phyloP scores from a whole-genome alignment of 2,888 invertebrate genomes.

The Troglohyphantes excavatus region DNA sequence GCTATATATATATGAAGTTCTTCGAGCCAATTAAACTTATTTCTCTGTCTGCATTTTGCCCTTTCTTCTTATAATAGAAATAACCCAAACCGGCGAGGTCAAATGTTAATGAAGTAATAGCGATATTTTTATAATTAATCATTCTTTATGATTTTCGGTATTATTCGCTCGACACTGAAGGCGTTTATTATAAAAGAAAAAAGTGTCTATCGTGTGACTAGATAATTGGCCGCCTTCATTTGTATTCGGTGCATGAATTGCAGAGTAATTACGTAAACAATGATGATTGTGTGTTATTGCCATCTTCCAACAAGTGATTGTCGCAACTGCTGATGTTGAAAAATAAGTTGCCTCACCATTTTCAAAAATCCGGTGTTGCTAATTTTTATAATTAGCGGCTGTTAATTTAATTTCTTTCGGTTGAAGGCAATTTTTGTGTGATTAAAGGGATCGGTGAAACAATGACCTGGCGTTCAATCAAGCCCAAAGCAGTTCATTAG shows the following conservation, averaged over 20 bases:
- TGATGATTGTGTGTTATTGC: constrained; percentile 68
- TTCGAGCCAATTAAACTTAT: constrained; percentile 67
- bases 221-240: constrained; percentile 74
- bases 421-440: constrained; percentile 13
- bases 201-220: constrained; percentile 70
- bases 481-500: constrained; percentile 11
- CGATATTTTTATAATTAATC: constrained; percentile 77
- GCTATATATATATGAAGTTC: constrained; percentile 45
- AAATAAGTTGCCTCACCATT: constrained; percentile 5
- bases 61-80: constrained; percentile 61
- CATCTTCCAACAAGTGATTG: constrained; percentile 42
- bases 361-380: constrained; percentile 40
- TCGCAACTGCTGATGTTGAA: constrained; percentile 34
- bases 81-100: constrained; percentile 62
- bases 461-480: constrained; percentile 38
- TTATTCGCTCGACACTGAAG: constrained; percentile 76
- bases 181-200: constrained; percentile 73
- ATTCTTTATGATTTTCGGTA: constrained; percentile 73
- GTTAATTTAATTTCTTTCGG: constrained; percentile 55
- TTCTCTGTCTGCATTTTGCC: constrained; percentile 41
- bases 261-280: constrained; percentile 75
- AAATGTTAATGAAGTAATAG: constrained; percentile 78
- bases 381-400: constrained; percentile 62
- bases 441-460: constrained; percentile 29
- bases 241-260: constrained; percentile 69